Base-by-base conservation (phyloP, 2,113 vertebrate genomes). In the Apteryx mantelli region DNA sequence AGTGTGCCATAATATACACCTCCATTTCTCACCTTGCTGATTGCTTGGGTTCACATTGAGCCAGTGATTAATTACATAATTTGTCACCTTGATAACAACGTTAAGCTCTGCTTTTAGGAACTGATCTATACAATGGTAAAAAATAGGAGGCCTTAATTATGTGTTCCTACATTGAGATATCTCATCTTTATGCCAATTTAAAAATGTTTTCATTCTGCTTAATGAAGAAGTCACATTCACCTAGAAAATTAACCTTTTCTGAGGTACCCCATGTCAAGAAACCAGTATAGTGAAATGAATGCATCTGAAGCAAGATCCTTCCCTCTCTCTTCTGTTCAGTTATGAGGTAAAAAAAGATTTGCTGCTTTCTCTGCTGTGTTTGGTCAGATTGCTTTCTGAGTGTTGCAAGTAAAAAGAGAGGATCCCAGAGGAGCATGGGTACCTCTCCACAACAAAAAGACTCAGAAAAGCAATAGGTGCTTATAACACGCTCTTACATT, bases 81-180 rank as follows among this genome's bases (percentile, higher is more conserved):
- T 82, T 66, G 40, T 91, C 58, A 77, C 58, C 50, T 81, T 69
- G 56, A 87, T 42, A 80, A 94, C 60, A 86, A 58, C 30, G 70
- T 91, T 86, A 81, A 87, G 28, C 76, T 91, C 82, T 85, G 20
- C 8, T 79, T 92, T 86, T 68, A 66, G 34, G 76, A 79, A 95
- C 15, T 60, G 30, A 15, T 48, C 20, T 84, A 70, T 46, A 93
- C 15, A 65, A 71, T 50, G 53, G 58, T 9, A 89, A 91, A 95
- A 94, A 75, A 13, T 24, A 68, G 32, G 53, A 93, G 42, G 36
- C 18, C 56, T 40, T 82, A 79, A 66, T 68, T 68, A 34, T 28
- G 26, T 42, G 55, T 81, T 91, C 60, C 61, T 66, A n/a, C 26
- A 10, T 82, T 18, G 46, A 68, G 19, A 11, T 77, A 40, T 26